Conservation (phyloP, 2,888 invertebrate species). For the Microplitis manilae region DNA sequence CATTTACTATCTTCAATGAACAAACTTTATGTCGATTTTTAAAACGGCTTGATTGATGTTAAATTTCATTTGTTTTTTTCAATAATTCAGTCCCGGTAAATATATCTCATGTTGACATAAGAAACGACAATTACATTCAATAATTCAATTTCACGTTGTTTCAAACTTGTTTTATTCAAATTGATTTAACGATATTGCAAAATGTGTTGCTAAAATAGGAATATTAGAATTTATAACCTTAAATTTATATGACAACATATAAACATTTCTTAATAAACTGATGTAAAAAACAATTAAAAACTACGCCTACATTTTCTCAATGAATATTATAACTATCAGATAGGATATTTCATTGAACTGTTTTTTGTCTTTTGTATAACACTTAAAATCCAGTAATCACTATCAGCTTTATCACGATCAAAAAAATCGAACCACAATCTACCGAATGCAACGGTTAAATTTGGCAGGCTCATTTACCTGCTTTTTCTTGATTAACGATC, state of each 20-base stretch:
- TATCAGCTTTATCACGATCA: neutral
- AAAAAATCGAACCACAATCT: slow-evolving; percentile 1
- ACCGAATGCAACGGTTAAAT: slow-evolving; percentile 27
- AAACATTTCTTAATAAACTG: neutral
- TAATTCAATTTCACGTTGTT: neutral
- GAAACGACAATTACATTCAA: no score
- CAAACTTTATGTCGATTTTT: no score
- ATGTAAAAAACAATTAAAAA: no score
- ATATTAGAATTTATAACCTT: neutral
- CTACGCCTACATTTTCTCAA: neutral
- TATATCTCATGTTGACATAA: no score
- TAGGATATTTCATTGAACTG: neutral
- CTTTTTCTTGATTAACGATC: neutral
- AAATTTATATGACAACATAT: neutral
- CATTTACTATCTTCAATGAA: neutral
- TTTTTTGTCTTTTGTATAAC: neutral
- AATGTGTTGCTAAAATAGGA: neutral
- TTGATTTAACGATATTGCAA: neutral
- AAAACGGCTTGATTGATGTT: no score
- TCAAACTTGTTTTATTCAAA: neutral
- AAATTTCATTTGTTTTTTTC: no score
- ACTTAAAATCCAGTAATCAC: neutral
- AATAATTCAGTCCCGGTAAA: no score
- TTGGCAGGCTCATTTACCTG: neutral
- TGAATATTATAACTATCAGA: neutral